Conservation (phyloP, 2,888 invertebrate species). For the Lamellibrachia columna region DNA sequence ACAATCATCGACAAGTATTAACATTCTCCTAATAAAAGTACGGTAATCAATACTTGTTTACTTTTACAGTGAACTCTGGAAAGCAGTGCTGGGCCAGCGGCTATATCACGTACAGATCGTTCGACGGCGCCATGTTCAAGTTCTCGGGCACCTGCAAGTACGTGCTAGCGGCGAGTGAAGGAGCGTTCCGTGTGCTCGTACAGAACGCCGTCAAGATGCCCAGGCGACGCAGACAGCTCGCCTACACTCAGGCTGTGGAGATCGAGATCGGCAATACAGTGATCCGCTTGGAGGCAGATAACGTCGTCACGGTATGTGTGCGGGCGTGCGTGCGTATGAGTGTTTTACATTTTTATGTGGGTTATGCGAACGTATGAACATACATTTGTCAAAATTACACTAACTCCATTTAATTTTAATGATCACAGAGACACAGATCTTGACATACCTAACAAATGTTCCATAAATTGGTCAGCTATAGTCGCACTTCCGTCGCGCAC, state of each 20-base stretch:
- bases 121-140: conserved; percentile 21
- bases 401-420: no score
- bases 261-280: background rate
- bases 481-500: no score
- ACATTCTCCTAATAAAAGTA: no score
- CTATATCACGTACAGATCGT: background rate
- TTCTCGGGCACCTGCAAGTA: conserved; percentile 20
- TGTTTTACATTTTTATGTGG: no score
- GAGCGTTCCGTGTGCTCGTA: conserved; percentile 18
- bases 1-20: no score
- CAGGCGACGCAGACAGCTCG: background rate
- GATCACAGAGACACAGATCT: no score
- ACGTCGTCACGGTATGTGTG: background rate
- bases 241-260: background rate
- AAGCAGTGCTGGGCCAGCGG: conserved; percentile 1
- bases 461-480: no score
- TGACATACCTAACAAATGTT: no score
- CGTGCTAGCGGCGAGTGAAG: background rate
- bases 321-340: no score
- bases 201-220: conserved; percentile 20
- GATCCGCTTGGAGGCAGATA: background rate
- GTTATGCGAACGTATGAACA: no score
- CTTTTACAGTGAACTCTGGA: background rate
- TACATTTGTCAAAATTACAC: no score
- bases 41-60: background rate